phyloP scores from a whole-genome alignment of 2,797 vertebrate genomes.

The Lutjanus campechanus region DNA sequence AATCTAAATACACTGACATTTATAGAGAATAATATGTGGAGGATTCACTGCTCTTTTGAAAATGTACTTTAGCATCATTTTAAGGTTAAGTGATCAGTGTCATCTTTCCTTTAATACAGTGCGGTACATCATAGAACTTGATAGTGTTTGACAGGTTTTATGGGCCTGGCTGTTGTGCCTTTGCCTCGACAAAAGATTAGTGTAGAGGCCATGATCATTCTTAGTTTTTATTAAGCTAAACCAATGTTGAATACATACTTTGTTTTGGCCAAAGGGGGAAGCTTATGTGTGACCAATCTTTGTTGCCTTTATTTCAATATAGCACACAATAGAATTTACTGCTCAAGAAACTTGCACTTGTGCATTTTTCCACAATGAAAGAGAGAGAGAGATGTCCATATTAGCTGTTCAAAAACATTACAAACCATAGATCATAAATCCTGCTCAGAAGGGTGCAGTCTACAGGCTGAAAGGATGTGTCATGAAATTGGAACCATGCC shows the following conservation, averaged over 20 bases:
- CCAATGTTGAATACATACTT: constrained; percentile 14
- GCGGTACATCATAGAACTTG: not conserved
- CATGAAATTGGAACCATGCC: constrained; percentile 2
- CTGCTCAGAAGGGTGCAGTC: not conserved
- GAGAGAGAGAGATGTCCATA: not conserved
- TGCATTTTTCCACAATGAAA: not conserved
- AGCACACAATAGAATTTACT: constrained; percentile 10
- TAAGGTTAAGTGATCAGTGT: constrained; percentile 7
- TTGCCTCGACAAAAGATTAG: constrained; percentile 23
- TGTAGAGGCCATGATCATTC: not conserved
- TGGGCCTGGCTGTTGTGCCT: not conserved
- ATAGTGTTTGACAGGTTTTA: constrained; percentile 9
- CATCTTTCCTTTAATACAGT: not conserved
- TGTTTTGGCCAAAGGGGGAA: constrained; percentile 50
- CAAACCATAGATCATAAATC: not conserved
- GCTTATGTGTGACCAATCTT: constrained; percentile 37
- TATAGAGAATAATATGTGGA: not conserved
- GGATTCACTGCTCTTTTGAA: not conserved
- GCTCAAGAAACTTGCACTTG: not conserved
- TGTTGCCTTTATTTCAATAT: constrained; percentile 38
- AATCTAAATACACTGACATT: not conserved
- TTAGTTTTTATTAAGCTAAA: constrained; percentile 17
- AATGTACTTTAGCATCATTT: not conserved
- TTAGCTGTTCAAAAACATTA: constrained; percentile 4
- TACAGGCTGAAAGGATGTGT: not conserved